Base-by-base conservation (phyloP, 2,888 invertebrate genomes). In the Criorhina ranunculi region DNA sequence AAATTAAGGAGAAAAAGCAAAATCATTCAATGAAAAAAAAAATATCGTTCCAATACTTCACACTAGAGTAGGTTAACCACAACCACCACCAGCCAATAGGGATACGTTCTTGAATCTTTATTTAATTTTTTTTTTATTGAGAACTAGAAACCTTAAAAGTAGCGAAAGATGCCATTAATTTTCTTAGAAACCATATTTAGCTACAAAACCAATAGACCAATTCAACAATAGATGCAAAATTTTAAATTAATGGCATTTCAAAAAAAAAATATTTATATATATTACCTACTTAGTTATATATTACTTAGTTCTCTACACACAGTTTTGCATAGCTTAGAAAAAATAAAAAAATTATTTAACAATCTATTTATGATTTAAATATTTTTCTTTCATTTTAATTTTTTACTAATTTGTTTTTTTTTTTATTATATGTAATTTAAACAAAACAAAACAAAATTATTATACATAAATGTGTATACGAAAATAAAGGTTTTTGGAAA, bases 401-500 rank as follows among this genome's bases (percentile, higher is more conserved):
- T 3, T 24, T 87, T 80, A 78, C 86, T 87, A 72, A 83, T 73
- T 24, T 3, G 1, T 87, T 80, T 75, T 87, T 80, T 69, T 87
- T 60, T 83, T 86, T 88, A 87, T 76, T 87, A 86, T 86, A 87
- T 87, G 66, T 73, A 77, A 83, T 75, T 81, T 33, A 73, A 64
- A 75, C 53, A 79, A 73, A 85, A 80, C 70, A 86, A 83, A 87
- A 83, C 66, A 82, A 87, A 86, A 85, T 83, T 76, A 78, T 80
- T 82, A 87, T 78, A 83, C 86, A 86, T 76, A 86, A 86, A 87
- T 87, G 81, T 87, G 86, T 87, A 83, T 85, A 86, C 80, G 81
- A 89, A 89, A 86, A 81, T 89, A 89, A 94, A 97, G 97, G 96
- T 98, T 92, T 98, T 98, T 93, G 98, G 98, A 93, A 98, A 97